Evolutionary conservation across 2,797 vertebrate genomes (phyloP), one percentile per base, ranked within the genome.

Genomic region (Paedocypris micromegethes): DNA sequence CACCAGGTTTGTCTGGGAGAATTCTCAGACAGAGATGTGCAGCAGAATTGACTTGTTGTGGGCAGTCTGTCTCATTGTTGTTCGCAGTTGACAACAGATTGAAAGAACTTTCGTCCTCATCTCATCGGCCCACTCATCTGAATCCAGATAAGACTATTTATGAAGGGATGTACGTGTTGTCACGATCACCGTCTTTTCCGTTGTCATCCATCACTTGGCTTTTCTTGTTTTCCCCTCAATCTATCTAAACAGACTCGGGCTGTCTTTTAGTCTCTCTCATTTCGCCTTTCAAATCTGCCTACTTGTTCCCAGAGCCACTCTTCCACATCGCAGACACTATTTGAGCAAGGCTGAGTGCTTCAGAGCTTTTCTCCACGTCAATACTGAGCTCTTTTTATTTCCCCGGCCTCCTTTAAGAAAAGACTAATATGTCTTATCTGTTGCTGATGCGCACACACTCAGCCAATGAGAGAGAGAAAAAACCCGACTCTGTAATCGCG

Each of bases 401-500:
- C n/a, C 4, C 45, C n/a, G 48, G 9, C 44, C 23, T 8, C 9
- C 54, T 56, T 58, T 39, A 74, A 39, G 38, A 79, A 73, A 69
- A 63, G 43, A 62, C 58, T 56, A 72, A 75, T 75, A 64, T 72
- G 70, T 81, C 53, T 77, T 78, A 74, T 79, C 66, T 74, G 76
- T 64, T 62, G 57, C 75, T 75, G 76, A 80, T 80, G 78, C 59
- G 43, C 77, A 76, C 75, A 79, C 70, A 49, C 77, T 85, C 78
- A 81, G 80, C 81, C 75, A 83, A 23, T 23, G 23, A 23, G 23
- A 23, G 23, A 23, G 75, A 86, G 77, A 83, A 78, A 86, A 83
- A 83, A 74, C 78, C 84, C 86, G 86, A 80, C 80, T 83, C 81
- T 81, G 84, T 87, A 88, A 88, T 88, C 85, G 84, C 84, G 79